A percentile compares a stretch with the other conserved stretches of the same genome.
These are phyloP conservation scores for Eira barbara DNA, from an alignment of 2,113 vertebrate species.

Conservation along the genomic window DNA sequence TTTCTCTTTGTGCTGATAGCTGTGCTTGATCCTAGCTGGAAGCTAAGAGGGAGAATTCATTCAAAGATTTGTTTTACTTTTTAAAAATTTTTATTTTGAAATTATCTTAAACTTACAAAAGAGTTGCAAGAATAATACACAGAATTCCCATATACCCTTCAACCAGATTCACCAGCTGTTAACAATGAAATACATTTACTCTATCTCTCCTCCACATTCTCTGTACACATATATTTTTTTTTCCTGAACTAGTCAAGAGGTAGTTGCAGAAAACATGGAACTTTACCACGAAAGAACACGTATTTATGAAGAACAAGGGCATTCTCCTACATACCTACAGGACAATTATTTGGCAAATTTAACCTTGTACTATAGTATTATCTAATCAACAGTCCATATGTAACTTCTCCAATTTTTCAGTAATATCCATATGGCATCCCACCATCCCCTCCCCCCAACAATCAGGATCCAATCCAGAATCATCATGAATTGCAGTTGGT, in stretches of 20 bases:
- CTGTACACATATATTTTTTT: not conserved
- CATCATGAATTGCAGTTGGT: not conserved
- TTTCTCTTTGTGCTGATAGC: not conserved
- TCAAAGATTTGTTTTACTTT: not conserved
- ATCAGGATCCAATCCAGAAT: not conserved
- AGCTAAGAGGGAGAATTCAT: not conserved
- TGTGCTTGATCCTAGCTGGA: not conserved
- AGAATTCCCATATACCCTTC: not conserved
- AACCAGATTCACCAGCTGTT: not conserved
- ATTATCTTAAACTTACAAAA: conserved; percentile 27
- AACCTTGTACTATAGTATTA: not conserved
- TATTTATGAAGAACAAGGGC: not conserved
- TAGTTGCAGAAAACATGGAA: not conserved
- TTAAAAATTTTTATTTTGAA: conserved; percentile 22
- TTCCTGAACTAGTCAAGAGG: not conserved
- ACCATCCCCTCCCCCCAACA: not conserved
- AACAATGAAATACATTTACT: not conserved
- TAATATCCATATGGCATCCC: not conserved
- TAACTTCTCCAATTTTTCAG: not conserved
- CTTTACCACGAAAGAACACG: not conserved
- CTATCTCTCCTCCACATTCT: not conserved
- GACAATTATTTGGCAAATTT: not conserved
- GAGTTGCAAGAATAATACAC: not conserved
- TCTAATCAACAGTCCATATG: not conserved
- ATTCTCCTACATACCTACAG: not conserved